Percentiles rank a stretch among this genome's conserved stretches.
Evolutionary conservation across 2,888 invertebrate species (phyloP).

Genomic region (Sarcophaga caerulescens): DNA sequence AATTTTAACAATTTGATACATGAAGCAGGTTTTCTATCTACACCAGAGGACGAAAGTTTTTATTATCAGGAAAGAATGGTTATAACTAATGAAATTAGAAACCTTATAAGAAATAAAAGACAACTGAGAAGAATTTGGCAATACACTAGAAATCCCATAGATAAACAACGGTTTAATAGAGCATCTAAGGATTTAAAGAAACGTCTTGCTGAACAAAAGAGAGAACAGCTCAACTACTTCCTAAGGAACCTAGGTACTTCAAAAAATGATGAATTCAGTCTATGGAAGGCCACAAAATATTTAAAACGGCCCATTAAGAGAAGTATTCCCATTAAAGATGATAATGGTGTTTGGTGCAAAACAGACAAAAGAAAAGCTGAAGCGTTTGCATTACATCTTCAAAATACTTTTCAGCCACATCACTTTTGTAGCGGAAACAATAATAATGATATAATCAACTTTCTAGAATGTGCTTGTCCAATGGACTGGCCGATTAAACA

Average conservation of each 20-base stretch:
- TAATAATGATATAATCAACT: neutral
- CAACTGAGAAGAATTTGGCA: too few relatives aligned
- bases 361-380: too few relatives aligned
- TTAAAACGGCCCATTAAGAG: neutral
- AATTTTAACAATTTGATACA: too few relatives aligned
- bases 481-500: constrained; percentile 1
- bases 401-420: neutral
- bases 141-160: neutral
- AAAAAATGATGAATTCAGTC: neutral
- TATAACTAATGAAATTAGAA: too few relatives aligned
- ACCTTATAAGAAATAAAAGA: too few relatives aligned
- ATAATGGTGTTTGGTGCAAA: neutral
- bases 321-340: neutral
- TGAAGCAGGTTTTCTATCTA: too few relatives aligned
- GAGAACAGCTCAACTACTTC: too few relatives aligned
- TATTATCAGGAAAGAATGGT: too few relatives aligned
- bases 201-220: too few relatives aligned
- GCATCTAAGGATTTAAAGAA: neutral
- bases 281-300: too few relatives aligned
- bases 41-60: too few relatives aligned
- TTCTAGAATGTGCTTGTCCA: neutral
- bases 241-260: neutral
- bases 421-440: neutral
- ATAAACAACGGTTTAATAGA: constrained; percentile 1
- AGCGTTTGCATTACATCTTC: neutral